These are phyloP conservation scores for Scrobipalpa atriplicella DNA, from an alignment of 2,888 invertebrate species.

Conservation along the genomic window DNA sequence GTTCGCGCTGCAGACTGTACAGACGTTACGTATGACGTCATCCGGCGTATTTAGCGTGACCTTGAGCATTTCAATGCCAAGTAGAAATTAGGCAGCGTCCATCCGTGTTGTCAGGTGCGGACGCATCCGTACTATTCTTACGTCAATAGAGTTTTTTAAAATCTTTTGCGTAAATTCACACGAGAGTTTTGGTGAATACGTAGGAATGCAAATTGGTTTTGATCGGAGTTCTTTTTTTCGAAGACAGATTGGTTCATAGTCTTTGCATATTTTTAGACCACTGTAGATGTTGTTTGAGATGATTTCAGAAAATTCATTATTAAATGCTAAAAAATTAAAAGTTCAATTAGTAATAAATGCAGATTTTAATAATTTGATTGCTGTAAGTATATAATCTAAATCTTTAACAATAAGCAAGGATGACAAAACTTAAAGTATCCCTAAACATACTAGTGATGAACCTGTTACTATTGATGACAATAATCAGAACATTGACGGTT, in stretches of 20 bases:
- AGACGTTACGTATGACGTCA: constrained; percentile 65
- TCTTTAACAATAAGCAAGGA: neutral
- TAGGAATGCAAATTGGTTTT: neutral
- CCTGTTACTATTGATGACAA: constrained; percentile 4
- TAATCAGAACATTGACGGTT: constrained; percentile 11
- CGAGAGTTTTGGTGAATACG: neutral
- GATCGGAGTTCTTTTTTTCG: neutral
- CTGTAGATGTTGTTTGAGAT: no score
- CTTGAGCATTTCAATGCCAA: constrained; percentile 77
- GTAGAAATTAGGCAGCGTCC: constrained; percentile 61
- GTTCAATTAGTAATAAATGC: no score
- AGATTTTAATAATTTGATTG: no score
- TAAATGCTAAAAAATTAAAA: no score
- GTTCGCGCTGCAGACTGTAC: constrained; percentile 33
- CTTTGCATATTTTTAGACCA: no score
- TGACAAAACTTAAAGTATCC: neutral
- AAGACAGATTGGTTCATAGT: neutral
- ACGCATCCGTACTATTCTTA: constrained; percentile 55
- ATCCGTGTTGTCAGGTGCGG: constrained; percentile 42
- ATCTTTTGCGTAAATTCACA: neutral
- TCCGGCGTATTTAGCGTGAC: constrained; percentile 63
- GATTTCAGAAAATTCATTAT: no score
- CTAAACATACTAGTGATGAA: constrained; percentile 1
- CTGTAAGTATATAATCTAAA: no score
- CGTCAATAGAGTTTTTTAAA: constrained; percentile 39